phyloP scores from a whole-genome alignment of 2,888 invertebrate genomes.

The Tortricodes alternella region DNA sequence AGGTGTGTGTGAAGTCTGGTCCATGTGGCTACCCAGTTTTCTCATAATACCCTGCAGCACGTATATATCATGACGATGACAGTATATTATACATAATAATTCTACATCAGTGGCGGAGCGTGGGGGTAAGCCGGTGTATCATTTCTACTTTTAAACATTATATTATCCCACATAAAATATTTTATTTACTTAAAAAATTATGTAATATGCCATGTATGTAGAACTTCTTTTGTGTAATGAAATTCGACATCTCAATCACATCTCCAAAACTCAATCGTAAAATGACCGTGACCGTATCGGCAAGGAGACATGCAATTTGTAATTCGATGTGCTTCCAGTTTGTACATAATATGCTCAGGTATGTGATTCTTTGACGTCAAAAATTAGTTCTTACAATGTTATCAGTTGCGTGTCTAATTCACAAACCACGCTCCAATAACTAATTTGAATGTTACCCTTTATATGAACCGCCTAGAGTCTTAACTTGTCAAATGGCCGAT shows the following conservation, averaged over 20 bases:
- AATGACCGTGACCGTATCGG: slow-evolving; percentile 5
- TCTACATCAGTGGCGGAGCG: no score
- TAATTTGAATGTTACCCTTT: slow-evolving; percentile 25
- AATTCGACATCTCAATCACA: background rate
- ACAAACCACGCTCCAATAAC: slow-evolving; percentile 25
- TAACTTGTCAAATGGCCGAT: slow-evolving; percentile 29
- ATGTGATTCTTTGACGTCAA: no score
- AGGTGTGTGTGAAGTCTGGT: no score
- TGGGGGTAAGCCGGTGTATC: no score
- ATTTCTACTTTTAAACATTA: no score
- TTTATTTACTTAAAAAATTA: no score
- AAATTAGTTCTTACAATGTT: background rate
- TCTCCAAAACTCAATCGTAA: background rate
- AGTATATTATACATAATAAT: no score
- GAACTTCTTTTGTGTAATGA: background rate
- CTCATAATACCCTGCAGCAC: no score
- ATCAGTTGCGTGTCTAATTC: slow-evolving; percentile 17
- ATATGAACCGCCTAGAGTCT: slow-evolving; percentile 14
- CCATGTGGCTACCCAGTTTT: no score
- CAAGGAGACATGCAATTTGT: background rate
- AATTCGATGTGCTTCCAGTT: background rate
- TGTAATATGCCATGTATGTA: background rate
- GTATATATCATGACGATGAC: no score
- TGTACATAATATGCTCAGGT: no score
- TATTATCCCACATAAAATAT: no score